Percentiles rank a stretch among this genome's conserved stretches.
These are phyloP conservation scores for Thryonomys swinderianus DNA, from an alignment of 2,113 vertebrate genomes.

Conservation along the genomic window DNA sequence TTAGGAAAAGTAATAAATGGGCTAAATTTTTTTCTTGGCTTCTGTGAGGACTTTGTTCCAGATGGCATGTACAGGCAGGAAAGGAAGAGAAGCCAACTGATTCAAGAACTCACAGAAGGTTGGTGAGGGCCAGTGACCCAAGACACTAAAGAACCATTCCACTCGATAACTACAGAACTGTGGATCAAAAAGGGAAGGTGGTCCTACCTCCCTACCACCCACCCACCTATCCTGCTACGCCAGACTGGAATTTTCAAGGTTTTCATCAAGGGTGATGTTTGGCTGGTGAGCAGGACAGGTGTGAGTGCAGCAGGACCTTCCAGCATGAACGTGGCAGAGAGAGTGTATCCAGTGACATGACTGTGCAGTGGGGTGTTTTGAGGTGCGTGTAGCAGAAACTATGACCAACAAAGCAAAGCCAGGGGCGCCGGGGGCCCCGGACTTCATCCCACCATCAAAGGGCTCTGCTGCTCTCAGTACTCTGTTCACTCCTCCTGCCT, in stretches of 20 bases:
- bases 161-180: neutral
- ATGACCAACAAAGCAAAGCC: neutral
- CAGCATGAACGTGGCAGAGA: neutral
- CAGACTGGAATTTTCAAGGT: neutral
- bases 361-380: neutral
- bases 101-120: neutral
- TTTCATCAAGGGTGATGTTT: neutral
- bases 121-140: neutral
- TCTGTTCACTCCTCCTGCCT: neutral
- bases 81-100: neutral
- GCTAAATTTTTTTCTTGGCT: constrained; percentile 22
- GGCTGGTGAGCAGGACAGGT: neutral
- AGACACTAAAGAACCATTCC: no score
- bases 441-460: neutral
- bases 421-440: neutral
- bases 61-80: neutral
- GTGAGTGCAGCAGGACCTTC: neutral
- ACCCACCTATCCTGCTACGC: neutral
- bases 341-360: neutral
- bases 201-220: neutral
- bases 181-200: neutral
- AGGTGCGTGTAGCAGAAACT: neutral
- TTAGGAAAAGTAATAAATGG: neutral
- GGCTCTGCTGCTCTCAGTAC: neutral
- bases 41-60: constrained; percentile 7